Conservation (phyloP, 2,113 vertebrate genomes). For the Channa argus region DNA sequence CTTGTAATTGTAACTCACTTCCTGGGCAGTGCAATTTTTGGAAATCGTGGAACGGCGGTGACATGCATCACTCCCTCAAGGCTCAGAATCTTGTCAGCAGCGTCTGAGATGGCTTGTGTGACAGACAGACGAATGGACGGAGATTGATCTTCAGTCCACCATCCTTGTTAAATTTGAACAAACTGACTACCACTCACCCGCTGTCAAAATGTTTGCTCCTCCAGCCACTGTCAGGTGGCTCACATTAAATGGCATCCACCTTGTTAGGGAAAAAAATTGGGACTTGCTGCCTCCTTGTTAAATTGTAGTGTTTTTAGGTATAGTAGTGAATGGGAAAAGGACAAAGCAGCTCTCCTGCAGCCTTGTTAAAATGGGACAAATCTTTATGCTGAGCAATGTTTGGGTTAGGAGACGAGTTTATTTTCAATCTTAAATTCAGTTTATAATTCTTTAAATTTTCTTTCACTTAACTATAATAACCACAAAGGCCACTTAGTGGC, state of each 20-base stretch:
- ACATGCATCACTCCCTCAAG: conserved; percentile 5
- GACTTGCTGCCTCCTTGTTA: conserved; percentile 44
- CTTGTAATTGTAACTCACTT: conserved; percentile 18
- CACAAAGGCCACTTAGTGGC: not conserved
- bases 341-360: conserved; percentile 7
- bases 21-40: not conserved
- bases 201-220: conserved; percentile 40
- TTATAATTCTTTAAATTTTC: no score
- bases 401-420: not conserved
- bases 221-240: conserved; percentile 33
- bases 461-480: not conserved
- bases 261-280: conserved; percentile 39
- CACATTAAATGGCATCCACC: conserved; percentile 43
- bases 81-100: conserved; percentile 35
- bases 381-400: conserved; percentile 6
- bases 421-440: not conserved
- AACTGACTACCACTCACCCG: conserved; percentile 35
- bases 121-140: conserved; percentile 8
- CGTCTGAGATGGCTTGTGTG: not conserved
- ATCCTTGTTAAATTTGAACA: conserved; percentile 62
- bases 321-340: conserved; percentile 3
- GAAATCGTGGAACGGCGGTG: not conserved
- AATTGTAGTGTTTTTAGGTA: conserved; percentile 22
- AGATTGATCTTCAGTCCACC: conserved; percentile 11
- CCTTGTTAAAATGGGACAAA: conserved; percentile 45